Conservation (phyloP, 2,113 vertebrate genomes). For the Urocitellus parryii region DNA sequence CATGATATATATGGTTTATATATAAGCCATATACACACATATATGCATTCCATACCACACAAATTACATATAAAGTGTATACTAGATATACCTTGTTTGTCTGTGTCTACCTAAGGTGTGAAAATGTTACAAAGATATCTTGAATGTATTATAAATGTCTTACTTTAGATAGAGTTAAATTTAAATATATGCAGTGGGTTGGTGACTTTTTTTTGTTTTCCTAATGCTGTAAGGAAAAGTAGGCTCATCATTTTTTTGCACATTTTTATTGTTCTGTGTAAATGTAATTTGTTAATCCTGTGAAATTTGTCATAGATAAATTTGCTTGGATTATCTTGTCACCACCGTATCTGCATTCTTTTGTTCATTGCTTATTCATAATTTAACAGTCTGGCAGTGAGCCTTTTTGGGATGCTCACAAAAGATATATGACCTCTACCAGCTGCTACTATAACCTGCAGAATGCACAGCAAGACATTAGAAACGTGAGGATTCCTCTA, state of each 20-base stretch:
- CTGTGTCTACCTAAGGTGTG: constrained; percentile 70
- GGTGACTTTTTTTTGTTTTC: constrained; percentile 82
- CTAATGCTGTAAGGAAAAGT: constrained; percentile 86
- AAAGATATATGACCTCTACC: constrained; percentile 94
- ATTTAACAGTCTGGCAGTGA: constrained; percentile 94
- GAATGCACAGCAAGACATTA: constrained; percentile 92
- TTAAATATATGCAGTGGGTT: constrained; percentile 84
- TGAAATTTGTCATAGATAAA: constrained; percentile 96
- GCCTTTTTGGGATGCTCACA: constrained; percentile 93
- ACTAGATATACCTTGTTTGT: constrained; percentile 53
- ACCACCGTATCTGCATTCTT: constrained; percentile 94
- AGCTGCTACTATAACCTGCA: constrained; percentile 94
- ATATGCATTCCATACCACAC: neutral
- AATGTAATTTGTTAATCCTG: constrained; percentile 96
- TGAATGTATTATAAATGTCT: constrained; percentile 83
- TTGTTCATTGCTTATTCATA: constrained; percentile 96
- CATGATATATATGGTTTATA: neutral
- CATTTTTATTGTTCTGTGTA: constrained; percentile 94
- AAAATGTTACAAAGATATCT: constrained; percentile 73
- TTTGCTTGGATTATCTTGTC: constrained; percentile 96
- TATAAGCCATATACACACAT: neutral
- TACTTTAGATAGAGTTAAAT: constrained; percentile 86
- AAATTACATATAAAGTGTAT: constrained; percentile 48
- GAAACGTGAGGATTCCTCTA: constrained; percentile 91
- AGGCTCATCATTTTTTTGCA: constrained; percentile 86